A percentile compares a stretch with the other conserved stretches of the same genome.
These are phyloP conservation scores for Threskiornis aethiopicus DNA, from an alignment of 2,797 vertebrate genomes.

Conservation along the genomic window DNA sequence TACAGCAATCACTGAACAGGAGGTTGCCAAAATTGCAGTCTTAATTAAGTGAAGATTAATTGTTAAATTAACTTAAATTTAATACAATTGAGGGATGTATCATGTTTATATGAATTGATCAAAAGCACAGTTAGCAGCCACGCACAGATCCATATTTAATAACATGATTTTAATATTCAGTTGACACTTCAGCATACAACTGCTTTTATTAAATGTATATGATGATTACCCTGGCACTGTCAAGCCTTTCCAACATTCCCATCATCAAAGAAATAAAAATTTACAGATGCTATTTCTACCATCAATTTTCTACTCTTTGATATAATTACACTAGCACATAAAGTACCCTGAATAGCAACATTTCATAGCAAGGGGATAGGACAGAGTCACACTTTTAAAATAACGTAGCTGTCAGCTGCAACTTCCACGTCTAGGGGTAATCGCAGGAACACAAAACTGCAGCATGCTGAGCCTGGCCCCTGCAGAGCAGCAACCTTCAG, in stretches of 20 bases:
- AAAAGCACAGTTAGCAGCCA: background rate
- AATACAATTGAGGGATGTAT: background rate
- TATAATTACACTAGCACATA: background rate
- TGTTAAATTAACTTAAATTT: constrained; percentile 35
- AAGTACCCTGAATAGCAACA: background rate
- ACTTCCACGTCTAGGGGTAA: background rate
- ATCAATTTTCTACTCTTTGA: background rate
- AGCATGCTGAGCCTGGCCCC: background rate
- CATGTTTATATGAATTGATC: background rate
- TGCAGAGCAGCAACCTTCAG: background rate
- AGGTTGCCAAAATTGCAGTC: background rate
- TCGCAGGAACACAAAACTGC: background rate
- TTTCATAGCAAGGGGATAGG: background rate
- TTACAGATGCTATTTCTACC: background rate
- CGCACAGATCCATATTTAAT: constrained; percentile 15
- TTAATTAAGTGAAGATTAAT: constrained; percentile 40
- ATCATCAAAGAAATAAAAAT: background rate
- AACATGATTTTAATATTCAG: background rate
- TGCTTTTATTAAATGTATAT: background rate
- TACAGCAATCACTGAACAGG: background rate
- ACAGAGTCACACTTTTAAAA: background rate
- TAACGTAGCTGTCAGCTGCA: fast-evolving
- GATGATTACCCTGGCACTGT: background rate
- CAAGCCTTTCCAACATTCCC: background rate
- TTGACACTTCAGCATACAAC: constrained; percentile 1